A percentile compares a stretch with the other conserved stretches of the same genome.
phyloP scores from a whole-genome alignment of 2,113 vertebrate species.

The Corythornis vintsioides region DNA sequence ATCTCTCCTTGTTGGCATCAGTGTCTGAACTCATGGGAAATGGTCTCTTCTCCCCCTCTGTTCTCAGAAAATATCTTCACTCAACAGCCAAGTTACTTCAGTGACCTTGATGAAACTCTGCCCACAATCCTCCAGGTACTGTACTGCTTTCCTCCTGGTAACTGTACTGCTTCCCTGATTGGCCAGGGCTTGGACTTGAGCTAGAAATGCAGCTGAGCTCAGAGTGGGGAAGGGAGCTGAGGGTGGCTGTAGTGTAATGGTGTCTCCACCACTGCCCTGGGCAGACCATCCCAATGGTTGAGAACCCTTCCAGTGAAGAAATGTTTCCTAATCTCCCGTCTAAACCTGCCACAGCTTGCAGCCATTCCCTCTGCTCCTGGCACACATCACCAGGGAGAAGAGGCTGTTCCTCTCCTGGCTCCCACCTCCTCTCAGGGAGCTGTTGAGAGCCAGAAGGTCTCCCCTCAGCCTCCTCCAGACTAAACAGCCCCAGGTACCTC shows the following conservation, averaged over 20 bases:
- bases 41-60: background rate
- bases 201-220: background rate
- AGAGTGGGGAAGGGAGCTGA: background rate
- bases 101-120: conserved; percentile 87
- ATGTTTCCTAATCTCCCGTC: no score
- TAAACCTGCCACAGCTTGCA: no score
- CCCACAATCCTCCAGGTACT: conserved; percentile 87
- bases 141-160: conserved; percentile 78
- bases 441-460: no score
- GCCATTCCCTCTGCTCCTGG: no score
- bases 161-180: conserved; percentile 36
- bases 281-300: no score
- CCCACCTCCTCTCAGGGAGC: no score
- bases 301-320: no score
- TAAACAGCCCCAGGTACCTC: no score
- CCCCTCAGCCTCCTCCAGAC: no score
- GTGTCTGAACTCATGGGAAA: background rate
- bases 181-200: background rate
- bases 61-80: conserved; percentile 91
- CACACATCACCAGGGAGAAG: no score
- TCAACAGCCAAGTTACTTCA: conserved; percentile 92
- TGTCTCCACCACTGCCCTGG: no score
- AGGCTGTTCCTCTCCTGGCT: no score
- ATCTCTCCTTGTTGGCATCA: fast-evolving
- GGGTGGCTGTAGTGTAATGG: background rate